Evolutionary conservation across 2,888 invertebrate species (phyloP), one percentile per base, ranked within the genome.

Genomic region (Tachystola acroxantha): DNA sequence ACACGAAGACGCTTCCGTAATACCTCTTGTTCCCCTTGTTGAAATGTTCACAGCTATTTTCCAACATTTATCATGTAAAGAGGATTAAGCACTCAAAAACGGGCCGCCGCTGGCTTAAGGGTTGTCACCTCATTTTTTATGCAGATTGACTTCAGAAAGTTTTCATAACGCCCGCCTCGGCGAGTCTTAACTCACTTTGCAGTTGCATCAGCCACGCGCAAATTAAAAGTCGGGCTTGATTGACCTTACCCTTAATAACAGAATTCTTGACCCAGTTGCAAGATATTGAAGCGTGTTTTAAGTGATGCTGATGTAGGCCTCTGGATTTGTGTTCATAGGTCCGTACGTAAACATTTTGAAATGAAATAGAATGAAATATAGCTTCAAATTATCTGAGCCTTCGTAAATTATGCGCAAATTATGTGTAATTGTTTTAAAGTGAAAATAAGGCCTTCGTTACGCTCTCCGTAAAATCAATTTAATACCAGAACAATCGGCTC

Each of bases 51-150:
- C 40, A 48, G 45, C 46, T 42, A 51, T 53, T 45, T 48, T 42
- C 38, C 27, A 43, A 43, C 54, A 52, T 55, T 55, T 50, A 45
- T 50, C 46, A 50, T 53, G 51, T 50, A 59, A 68, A 67, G 52
- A 46, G 55, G 60, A 62, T 71, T 68, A 56, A 46, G 43, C 48
- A 50, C 48, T 59, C 48, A 57, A 64, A 57, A 50, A 59, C 58
- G 48, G 38, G 35, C 19, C 36, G 32, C 35, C 36, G 45, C 28
- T 30, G 45, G 39, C 48, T 53, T 43, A 36, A 57, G 57, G 56
- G 60, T 45, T 65, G 61, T 59, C 63, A 55, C 56, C 65, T 69
- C 41, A 65, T 73, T 67, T 70, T 73, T 72, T 68, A 75, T 69
- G 67, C 60, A 73, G 61, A 68, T 75, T 70, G 47, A 66, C 62